Evolutionary conservation across 2,888 invertebrate genomes (phyloP), one percentile per base, ranked within the genome.

Genomic region (Limulus polyphemus): DNA sequence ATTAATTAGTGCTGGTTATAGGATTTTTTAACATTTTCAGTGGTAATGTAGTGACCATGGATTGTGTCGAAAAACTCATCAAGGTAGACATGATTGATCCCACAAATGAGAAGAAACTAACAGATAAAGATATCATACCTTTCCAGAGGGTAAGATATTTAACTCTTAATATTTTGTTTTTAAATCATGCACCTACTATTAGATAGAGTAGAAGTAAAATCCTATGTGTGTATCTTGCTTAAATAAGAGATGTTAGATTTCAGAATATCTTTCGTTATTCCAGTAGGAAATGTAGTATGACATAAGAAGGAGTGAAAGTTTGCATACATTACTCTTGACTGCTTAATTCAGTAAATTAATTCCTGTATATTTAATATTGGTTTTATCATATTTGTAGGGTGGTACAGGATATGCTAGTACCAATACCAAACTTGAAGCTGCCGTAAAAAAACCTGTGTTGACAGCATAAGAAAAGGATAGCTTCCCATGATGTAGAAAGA

Each of bases 11-110:
- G 50, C 3, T 50, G 13, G 14, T 50, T 50, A 50, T n/a, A 50
- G 3, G 14, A 50, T 50, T 50, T n/a, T 64, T 14, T 48, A 32
- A 11, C 57, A 55, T 62, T 69, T 71, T 70, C 74, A 95, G 95
- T 0, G 97, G 98, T 2, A 85, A 90, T 79, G 91, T 99, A 10
- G 88, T 99, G 2, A 97, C 97, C 0, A 82, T 91, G 84, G 95
- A 97, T 75, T 97, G 95, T 78, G 85, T 95, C 7, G 95, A 98
- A 72, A 95, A 93, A 74, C 82, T 99, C 14, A 91, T 99, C 60
- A 92, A 88, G 73, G 94, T 91, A 72, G 98, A 99, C 75, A 93
- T 92, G 95, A 79, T 89, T 32, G 95, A 99, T 79, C 99, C 99
- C 0, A 80, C 94, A 32, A 94, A 90, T 58, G 86, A 85, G 60